Base-by-base conservation (phyloP, 2,113 vertebrate species). In the Alethe castanea region DNA sequence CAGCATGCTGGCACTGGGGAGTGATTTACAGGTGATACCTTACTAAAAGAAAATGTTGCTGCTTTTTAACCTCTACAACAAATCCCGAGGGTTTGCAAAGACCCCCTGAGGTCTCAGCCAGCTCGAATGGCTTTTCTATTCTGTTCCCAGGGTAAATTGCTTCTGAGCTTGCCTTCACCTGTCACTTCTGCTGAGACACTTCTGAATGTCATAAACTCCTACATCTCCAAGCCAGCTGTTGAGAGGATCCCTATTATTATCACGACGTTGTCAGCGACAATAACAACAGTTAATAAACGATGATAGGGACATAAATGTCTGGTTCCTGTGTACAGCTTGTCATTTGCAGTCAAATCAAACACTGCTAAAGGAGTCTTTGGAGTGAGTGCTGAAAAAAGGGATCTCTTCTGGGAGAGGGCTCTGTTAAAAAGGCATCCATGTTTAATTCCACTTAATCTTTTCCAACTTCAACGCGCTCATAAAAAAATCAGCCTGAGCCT, bases 221-320 rank as follows among this genome's bases (percentile, higher is more conserved):
- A 94, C 92, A 78, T 92, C 91, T 94, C 64, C 19, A 57, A 94
- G 86, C 93, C 95, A 95, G 89, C 90, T 79, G 95, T 90, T 94
- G 88, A 95, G 94, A 89, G 88, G 78, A 91, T 81, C 67, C 69
- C 93, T 97, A 29, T 95, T 87, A 97, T 96, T 93, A 96, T 67
- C 90, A 45, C 67, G 74, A 42, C 72, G 15, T 18, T 92, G 88
- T 94, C 95, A 97, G 88, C 2, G 33, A 90, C 92, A 96, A 96
- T 81, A 97, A 91, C 95, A 94, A 96, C 92, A 94, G 88, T 90
- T 96, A 95, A 94, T 97, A 93, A 97, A 91, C 56, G 92, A 96
- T 86, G 82, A 88, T 83, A 70, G 86, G 84, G 85, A 78, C 87
- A 90, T 24, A 78, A 94, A 88, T 60, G 79, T 52, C 91, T 95